A percentile compares a stretch with the other conserved stretches of the same genome.
Evolutionary conservation across 2,888 invertebrate species (phyloP).

Genomic region (Diabrotica balteata): DNA sequence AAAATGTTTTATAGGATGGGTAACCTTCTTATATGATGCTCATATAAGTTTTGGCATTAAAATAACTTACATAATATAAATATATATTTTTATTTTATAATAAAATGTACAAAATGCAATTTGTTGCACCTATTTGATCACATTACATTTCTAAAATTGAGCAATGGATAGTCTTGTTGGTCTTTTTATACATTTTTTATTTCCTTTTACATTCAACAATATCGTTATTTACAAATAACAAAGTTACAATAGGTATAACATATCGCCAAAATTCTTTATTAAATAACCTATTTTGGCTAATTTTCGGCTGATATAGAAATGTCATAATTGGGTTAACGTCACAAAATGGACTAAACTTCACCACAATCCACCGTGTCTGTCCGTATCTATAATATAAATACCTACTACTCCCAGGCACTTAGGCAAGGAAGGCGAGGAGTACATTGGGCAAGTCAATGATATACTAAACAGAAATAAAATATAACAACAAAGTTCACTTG

Average conservation of each 20-base stretch:
- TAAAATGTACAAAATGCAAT: conserved; percentile 37
- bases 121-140: conserved; percentile 37
- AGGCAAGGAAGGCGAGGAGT: conserved; percentile 13
- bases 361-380: too few species aligned
- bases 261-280: too few species aligned
- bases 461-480: conserved; percentile 16
- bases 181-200: conserved; percentile 16
- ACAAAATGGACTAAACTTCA: too few species aligned
- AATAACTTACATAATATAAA: conserved; percentile 7
- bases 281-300: too few species aligned
- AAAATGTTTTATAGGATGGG: too few species aligned
- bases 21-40: too few species aligned
- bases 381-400: conserved; percentile 22
- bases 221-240: not conserved
- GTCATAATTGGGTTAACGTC: too few species aligned
- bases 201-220: not conserved
- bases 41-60: too few species aligned
- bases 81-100: conserved; percentile 32
- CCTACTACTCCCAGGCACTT: conserved; percentile 30
- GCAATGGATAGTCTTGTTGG: conserved; percentile 29
- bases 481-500: conserved; percentile 3
- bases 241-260: too few species aligned
- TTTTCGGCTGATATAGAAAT: too few species aligned
- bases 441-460: conserved; percentile 1
- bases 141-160: conserved; percentile 39